Evolutionary conservation across 2,797 vertebrate species (phyloP), one percentile per base, ranked within the genome.

Genomic region (Pipistrellus pipistrellus): DNA sequence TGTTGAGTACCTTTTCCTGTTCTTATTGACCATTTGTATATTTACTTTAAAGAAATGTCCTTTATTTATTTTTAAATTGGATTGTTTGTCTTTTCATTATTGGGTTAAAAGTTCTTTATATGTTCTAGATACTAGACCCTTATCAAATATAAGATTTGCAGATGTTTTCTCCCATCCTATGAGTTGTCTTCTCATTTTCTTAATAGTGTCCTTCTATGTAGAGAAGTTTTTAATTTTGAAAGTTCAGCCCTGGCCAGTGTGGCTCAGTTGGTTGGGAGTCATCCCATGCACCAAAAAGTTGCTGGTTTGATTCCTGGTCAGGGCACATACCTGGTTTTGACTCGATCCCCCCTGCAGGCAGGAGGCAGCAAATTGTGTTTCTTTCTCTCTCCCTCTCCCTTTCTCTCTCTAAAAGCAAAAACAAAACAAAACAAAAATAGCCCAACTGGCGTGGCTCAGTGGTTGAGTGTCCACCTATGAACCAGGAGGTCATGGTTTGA

Each of bases 1-100:
- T 53, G 59, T 62, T 30, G 57, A 89, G 21, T 90, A 75, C n/a
- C 21, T 75, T 62, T 86, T 59, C 41, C 14, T 35, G 57, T 68
- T 55, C 20, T 66, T 81, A 44, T 25, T 81, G 12, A 14, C 59
- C 13, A 10, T 86, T 62, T 46, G 30, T 75, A 68, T 25, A 46
- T 32, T 30, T 83, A 23, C 15, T 87, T 90, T 83, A 48, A 71
- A 77, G 18, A 90, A 90, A 87, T 62, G 21, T 48, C 25, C 30
- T 88, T 83, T 73, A 27, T 41, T 82, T 46, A 68, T 53, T 94
- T 95, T 88, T 73, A 59, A 91, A 68, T 18, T 62, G 30, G 59
- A 30, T 62, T 66, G 0, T 66, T 78, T 77, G 46, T 48, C 46
- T 86, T 71, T 59, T 77, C 64, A 77, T 38, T 66, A 21, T 86